Evolutionary conservation across 2,113 vertebrate genomes (phyloP).

Genomic region (Osmerus eperlanus): DNA sequence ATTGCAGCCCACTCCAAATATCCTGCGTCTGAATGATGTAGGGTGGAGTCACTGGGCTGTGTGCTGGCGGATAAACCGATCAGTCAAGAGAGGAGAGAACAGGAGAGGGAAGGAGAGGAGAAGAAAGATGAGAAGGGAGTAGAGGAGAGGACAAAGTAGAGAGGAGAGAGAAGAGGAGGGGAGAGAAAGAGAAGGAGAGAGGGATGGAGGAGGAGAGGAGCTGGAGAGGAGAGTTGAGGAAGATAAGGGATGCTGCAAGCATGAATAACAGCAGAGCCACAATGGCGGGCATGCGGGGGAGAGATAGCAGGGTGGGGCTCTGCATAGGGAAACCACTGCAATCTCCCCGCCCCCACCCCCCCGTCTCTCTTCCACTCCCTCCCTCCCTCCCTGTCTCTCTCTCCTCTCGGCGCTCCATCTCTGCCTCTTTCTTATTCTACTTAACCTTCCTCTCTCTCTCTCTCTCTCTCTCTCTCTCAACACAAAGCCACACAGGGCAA

Average conservation of each 20-base stretch:
- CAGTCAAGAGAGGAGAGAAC: background rate
- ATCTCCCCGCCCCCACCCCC: background rate
- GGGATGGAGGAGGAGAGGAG: background rate
- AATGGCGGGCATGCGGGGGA: conserved; percentile 25
- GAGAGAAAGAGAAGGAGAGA: background rate
- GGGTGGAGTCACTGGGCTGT: no score
- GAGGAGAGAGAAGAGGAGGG: background rate
- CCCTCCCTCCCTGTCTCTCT: conserved; percentile 9
- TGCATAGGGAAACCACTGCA: conserved; percentile 41
- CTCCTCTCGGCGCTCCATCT: background rate
- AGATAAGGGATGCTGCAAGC: conserved; percentile 5
- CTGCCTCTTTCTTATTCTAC: background rate
- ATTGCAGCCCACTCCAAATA: no score
- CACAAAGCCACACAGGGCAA: background rate
- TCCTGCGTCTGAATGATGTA: no score
- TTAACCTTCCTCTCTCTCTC: background rate
- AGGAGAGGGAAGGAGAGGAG: background rate
- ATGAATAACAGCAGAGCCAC: conserved; percentile 31
- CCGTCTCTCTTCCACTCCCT: conserved; percentile 1
- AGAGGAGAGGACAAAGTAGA: background rate
- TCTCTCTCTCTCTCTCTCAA: conserved; percentile 5
- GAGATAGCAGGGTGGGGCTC: conserved; percentile 46
- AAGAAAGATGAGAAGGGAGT: background rate
- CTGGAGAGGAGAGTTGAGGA: background rate
- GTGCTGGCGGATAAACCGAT: no score